Conservation (phyloP, 2,888 invertebrate species). For the Drosophila kanekoi region DNA sequence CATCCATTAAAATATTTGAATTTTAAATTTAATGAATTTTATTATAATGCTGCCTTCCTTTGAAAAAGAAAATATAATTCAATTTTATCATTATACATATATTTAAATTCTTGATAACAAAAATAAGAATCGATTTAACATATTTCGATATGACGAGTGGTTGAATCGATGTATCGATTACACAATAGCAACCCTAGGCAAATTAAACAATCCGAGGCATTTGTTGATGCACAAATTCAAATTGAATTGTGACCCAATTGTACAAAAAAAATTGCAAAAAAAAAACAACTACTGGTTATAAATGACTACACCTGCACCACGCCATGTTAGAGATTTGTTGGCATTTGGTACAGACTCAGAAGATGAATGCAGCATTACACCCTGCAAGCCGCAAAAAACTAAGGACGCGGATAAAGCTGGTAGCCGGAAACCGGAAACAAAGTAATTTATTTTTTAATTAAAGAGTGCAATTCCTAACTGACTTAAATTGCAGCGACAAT, state of each 20-base stretch:
- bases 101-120: neutral
- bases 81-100: neutral
- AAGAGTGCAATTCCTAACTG: neutral
- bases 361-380: slow-evolving; percentile 81
- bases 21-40: too few species aligned
- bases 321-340: slow-evolving; percentile 82
- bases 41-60: too few species aligned
- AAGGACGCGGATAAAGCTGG: slow-evolving; percentile 22
- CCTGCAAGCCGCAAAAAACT: slow-evolving; percentile 56
- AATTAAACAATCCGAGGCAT: slow-evolving; percentile 12
- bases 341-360: slow-evolving; percentile 82
- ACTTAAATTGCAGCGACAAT: slow-evolving; percentile 18
- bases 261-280: neutral
- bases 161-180: slow-evolving; percentile 14
- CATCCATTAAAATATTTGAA: too few species aligned
- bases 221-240: slow-evolving; percentile 45
- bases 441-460: slow-evolving; percentile 17
- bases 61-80: neutral
- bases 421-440: slow-evolving; percentile 10
- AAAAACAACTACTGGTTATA: slow-evolving; percentile 18
- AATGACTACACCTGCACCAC: slow-evolving; percentile 80
- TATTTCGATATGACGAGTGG: slow-evolving; percentile 6
- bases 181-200: slow-evolving; percentile 3
- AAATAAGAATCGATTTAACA: neutral
- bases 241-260: slow-evolving; percentile 16